Evolutionary conservation across 2,113 vertebrate species (phyloP), one percentile per base, ranked within the genome.

Genomic region (Trogon melanurus): DNA sequence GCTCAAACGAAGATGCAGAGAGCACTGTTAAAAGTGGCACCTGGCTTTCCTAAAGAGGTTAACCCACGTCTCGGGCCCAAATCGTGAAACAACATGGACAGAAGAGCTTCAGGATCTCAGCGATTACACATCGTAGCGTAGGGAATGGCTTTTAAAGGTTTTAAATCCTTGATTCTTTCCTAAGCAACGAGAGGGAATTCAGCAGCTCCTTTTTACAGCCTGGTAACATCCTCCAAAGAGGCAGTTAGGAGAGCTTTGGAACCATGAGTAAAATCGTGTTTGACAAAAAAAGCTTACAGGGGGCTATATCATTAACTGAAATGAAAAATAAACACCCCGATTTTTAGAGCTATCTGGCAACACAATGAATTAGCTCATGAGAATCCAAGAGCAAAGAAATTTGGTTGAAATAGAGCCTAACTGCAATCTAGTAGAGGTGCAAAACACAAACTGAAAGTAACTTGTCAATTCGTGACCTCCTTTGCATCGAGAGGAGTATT

Each of bases 71-170:
- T 53, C 27, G 53, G 57, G 26, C 34, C 57, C 27, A 58, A 69
- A 79, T 53, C n/a, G 26, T 5, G 10, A 79, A 10, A 45, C 4
- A n/a, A 64, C 9, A 5, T 0, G 3, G 25, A 10, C 51, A 84
- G 44, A 78, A 22, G 3, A 38, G 38, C n/a, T 81, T 80, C 58
- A 50, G 61, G 20, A 61, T 71, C 20, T 54, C 38, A 11, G 5
- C 17, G 34, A 32, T 36, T 64, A 67, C 21, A 56, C 30, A 81
- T 8, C n/a, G 41, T 10, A 10, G 41, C 1, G 1, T 5, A 51
- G 25, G 44, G 67, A 82, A 41, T 10, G 41, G 41, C 41, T 41
- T 41, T 41, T 9, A 41, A 41, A 41, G 41, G 41, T 41, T 41
- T 9, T 41, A 41, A 41, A 41, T 41, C 11, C 41, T 41, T 41